Conservation (phyloP, 2,113 vertebrate species). For the Arizona elegans region DNA sequence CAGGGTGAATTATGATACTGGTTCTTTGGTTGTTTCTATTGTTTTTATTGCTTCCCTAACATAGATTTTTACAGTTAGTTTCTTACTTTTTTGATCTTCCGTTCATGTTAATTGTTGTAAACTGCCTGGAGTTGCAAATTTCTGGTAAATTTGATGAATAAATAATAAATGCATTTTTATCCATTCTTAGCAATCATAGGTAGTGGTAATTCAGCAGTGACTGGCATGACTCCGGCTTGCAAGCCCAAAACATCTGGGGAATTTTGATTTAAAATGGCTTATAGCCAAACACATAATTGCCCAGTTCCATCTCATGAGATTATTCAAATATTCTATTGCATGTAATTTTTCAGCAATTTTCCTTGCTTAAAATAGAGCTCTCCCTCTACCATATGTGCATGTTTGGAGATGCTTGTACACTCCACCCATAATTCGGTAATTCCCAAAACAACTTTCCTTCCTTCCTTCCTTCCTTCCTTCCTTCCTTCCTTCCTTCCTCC, state of each 20-base stretch:
- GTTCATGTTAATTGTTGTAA: background rate
- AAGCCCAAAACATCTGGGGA: background rate
- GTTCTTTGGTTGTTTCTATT: background rate
- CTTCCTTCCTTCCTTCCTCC: background rate
- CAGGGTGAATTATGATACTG: background rate
- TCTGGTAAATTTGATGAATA: background rate
- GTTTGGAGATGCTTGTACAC: background rate
- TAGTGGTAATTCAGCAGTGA: background rate
- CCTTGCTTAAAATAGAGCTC: background rate
- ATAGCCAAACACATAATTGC: background rate
- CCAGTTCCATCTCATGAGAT: background rate
- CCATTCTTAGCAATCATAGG: background rate
- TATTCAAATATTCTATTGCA: background rate
- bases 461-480: background rate
- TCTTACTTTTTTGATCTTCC: background rate
- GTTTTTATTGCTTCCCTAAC: background rate
- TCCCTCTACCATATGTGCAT: too few species aligned
- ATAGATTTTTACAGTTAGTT: background rate
- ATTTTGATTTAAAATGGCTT: background rate
- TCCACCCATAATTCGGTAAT: background rate
- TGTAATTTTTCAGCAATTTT: background rate
- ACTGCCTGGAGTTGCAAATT: background rate
- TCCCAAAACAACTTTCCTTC: background rate
- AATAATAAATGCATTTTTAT: background rate
- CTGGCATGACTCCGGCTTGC: background rate